Base-by-base conservation (phyloP, 64 coral and sea anemone species). In the Anthopleura sola region DNA sequence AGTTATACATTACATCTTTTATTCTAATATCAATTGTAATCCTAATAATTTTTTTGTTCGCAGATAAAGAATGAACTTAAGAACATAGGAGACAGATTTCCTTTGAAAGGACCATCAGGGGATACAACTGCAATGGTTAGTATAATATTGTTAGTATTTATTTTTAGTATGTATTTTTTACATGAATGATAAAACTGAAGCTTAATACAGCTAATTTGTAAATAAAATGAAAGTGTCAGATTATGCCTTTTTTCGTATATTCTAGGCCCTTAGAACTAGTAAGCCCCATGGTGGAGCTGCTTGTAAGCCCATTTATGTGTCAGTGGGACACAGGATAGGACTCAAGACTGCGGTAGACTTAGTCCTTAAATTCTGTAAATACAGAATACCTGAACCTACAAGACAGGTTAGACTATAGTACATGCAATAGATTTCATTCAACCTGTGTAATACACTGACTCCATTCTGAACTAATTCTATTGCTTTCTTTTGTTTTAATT, bases 251-350 rank as follows among this genome's bases (percentile, higher is more conserved):
- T 26, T 11, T 62, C n/a, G 3, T 62, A 26, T 62, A 0, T 24
- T 74, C 36, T 38, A 97, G 94, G 94, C 87, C 5, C 36, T 97
- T 10, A 78, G 90, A 77, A 93, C 90, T 49, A 97, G 89, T 38
- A 71, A 92, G 38, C n/a, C 53, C 37, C 26, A 53, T 46, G 32
- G 29, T 15, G 0, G 2, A 9, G 13, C 82, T 60, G 28, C 5
- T 20, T 77, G 24, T 51, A 97, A 97, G 19, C 94, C 94, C n/a
- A 90, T 97, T 60, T 97, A 92, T 87, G 56, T 97, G 48, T 97
- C 94, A 26, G 84, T 97, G 31, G 94, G 94, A 20, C 94, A 97
- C 81, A 88, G 85, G 32, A 83, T 92, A 56, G 87, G 87, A 26
- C 90, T 97, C 26, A 87, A 90, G 0, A 89, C 87, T 58, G 94